Conservation (phyloP, 2,888 invertebrate species). For the Ecliptopera silaceata region DNA sequence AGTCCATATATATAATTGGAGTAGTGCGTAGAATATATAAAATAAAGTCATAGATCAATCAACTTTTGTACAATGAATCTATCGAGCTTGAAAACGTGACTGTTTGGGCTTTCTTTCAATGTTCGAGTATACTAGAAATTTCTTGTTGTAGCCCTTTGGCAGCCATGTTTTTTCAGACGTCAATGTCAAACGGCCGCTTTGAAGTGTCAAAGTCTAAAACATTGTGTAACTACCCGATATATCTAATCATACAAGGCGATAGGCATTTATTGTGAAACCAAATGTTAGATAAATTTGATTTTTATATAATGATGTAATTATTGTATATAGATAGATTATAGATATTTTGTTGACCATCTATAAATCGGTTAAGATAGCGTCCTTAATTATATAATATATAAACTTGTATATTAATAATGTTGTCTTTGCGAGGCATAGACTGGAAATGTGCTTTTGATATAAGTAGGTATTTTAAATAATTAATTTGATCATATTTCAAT, state of each 20-base stretch:
- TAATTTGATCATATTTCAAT: background rate
- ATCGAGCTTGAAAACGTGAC: too few relatives aligned
- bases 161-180: slow-evolving; percentile 46
- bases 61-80: too few relatives aligned
- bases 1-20: too few relatives aligned
- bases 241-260: slow-evolving; percentile 9
- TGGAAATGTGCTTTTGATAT: slow-evolving; percentile 32
- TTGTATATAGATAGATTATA: slow-evolving; percentile 31
- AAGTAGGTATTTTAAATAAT: slow-evolving; percentile 12
- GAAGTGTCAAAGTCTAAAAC: slow-evolving; percentile 4
- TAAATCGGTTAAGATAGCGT: slow-evolving; percentile 17
- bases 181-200: background rate
- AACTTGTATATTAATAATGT: slow-evolving; percentile 15
- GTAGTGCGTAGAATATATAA: too few relatives aligned
- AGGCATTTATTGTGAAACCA: slow-evolving; percentile 27
- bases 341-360: slow-evolving; percentile 26
- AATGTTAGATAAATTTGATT: slow-evolving; percentile 14
- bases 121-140: background rate
- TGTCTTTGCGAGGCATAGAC: slow-evolving; percentile 50
- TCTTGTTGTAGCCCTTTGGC: slow-evolving; percentile 1
- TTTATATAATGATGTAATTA: slow-evolving; percentile 13
- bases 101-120: background rate
- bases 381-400: slow-evolving; percentile 20
- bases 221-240: slow-evolving; percentile 4
- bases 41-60: too few relatives aligned